Base-by-base conservation (phyloP, 2,797 vertebrate species). In the Odontamblyopus rebecca region DNA sequence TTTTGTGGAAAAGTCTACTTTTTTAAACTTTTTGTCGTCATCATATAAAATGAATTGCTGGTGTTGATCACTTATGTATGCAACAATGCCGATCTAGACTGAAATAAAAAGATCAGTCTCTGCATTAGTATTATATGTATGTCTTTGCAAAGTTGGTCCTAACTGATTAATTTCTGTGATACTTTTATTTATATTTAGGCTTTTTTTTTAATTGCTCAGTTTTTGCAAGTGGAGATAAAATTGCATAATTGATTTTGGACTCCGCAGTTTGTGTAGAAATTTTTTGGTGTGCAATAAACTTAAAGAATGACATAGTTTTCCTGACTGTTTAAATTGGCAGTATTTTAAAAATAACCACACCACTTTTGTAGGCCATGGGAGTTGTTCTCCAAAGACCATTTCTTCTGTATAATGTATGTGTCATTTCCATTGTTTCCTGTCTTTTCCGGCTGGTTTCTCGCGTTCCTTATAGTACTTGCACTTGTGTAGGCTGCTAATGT, bases 401-500 rank as follows among this genome's bases (percentile, higher is more conserved):
- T 44, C 35, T 9, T 63, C 26, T 66, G 6, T 18, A 66, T 66
- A 51, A 66, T 66, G 64, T 30, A 66, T 29, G n/a, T 64, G 64
- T 16, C 71, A 71, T 76, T 77, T 76, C 44, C 78, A 70, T 69
- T 67, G 53, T 69, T 38, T 30, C 67, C 59, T 48, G 32, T 59
- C 61, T 61, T 30, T 62, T 41, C 56, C 74, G 68, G 72, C 15
- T 74, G 32, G 64, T 60, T 48, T 67, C 67, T 11, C 19, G 69
- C 65, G 54, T 69, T 35, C n/a, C 27, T n/a, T 9, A 72, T 82
- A 84, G 79, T 82, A 85, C 78, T 79, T 71, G 66, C 82, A 80
- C 66, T 73, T 79, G 66, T 74, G 51, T 66, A 11, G 67, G 57
- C 78, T 82, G 69, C 81, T 86, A 83, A 87, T 85, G 77, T 82